Evolutionary conservation across 2,113 vertebrate species (phyloP).

Genomic region (Mellivora capensis): DNA sequence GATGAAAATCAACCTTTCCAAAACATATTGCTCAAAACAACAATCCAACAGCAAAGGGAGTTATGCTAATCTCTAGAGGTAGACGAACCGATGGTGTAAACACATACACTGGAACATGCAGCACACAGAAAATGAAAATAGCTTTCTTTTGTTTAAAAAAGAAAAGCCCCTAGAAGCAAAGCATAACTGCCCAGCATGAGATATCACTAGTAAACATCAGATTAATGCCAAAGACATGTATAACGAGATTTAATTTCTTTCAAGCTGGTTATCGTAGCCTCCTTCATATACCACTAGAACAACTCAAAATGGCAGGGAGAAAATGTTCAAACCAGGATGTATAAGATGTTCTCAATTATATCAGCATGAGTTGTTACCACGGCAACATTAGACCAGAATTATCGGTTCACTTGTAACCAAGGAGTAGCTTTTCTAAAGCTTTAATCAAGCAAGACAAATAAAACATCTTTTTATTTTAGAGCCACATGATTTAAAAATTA

Average conservation of each 20-base stretch:
- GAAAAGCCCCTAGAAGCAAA: conserved; percentile 76
- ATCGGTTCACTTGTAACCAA: conserved; percentile 86
- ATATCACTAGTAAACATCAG: conserved; percentile 71
- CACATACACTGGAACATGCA: conserved; percentile 72
- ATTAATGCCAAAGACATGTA: conserved; percentile 75
- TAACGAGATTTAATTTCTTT: conserved; percentile 72
- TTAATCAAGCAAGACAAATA: conserved; percentile 79
- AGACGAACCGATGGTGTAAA: conserved; percentile 72
- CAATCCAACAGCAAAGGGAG: conserved; percentile 80
- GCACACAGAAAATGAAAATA: conserved; percentile 77
- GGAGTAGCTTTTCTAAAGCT: conserved; percentile 81
- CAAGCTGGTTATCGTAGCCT: conserved; percentile 78
- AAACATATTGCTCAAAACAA: conserved; percentile 86
- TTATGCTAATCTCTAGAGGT: conserved; percentile 79
- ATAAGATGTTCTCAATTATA: conserved; percentile 89
- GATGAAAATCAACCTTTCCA: conserved; percentile 83
- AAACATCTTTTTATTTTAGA: conserved; percentile 67
- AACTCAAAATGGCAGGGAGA: conserved; percentile 87
- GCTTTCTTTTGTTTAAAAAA: conserved; percentile 78
- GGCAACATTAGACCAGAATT: conserved; percentile 88
- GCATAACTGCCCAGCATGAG: conserved; percentile 72
- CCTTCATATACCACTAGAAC: conserved; percentile 79
- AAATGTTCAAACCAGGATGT: conserved; percentile 84
- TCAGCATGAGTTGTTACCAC: conserved; percentile 88
- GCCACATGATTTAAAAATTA: conserved; percentile 43